Evolutionary conservation across 1,140 invertebrate genomes (phyloP).

Genomic region (Amyelois transitella): DNA sequence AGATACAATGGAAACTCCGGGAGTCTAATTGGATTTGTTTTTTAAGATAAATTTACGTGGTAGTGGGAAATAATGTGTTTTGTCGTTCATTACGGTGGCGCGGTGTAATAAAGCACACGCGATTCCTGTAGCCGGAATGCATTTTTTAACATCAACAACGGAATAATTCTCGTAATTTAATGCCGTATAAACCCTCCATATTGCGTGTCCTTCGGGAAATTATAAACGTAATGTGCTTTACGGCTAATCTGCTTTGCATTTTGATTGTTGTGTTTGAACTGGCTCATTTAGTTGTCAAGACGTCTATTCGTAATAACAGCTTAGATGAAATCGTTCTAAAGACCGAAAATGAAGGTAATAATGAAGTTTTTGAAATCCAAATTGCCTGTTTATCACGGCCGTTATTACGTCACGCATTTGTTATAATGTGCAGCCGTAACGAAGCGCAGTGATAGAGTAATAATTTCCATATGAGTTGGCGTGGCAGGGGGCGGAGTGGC

Average conservation of each 20-base stretch:
- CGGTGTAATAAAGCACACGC: slow-evolving; percentile 32
- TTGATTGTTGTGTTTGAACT: background rate
- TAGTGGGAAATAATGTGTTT: slow-evolving; percentile 2
- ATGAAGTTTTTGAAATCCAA: background rate
- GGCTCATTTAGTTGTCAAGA: background rate
- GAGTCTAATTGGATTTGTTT: slow-evolving; percentile 4
- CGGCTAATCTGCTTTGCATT: slow-evolving; percentile 6
- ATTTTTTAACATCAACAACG: slow-evolving; percentile 57
- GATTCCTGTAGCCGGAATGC: slow-evolving; percentile 57
- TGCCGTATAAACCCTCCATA: slow-evolving; percentile 36
- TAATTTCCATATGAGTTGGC: slow-evolving; percentile 39
- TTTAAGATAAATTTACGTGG: slow-evolving; percentile 1
- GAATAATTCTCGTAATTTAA: slow-evolving; percentile 59
- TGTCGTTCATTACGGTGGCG: slow-evolving; percentile 2
- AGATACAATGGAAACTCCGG: background rate
- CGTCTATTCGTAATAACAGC: background rate
- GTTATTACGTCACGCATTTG: background rate
- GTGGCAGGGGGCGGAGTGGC: slow-evolving; percentile 24
- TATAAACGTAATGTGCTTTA: slow-evolving; percentile 37
- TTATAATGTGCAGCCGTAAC: background rate
- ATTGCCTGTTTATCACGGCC: background rate
- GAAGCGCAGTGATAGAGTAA: slow-evolving; percentile 36
- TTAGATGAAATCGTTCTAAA: background rate
- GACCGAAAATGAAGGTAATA: background rate
- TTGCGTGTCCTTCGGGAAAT: slow-evolving; percentile 47